Conservation (phyloP, 2,113 vertebrate species). For the Cryptoleucopteryx plumbea region DNA sequence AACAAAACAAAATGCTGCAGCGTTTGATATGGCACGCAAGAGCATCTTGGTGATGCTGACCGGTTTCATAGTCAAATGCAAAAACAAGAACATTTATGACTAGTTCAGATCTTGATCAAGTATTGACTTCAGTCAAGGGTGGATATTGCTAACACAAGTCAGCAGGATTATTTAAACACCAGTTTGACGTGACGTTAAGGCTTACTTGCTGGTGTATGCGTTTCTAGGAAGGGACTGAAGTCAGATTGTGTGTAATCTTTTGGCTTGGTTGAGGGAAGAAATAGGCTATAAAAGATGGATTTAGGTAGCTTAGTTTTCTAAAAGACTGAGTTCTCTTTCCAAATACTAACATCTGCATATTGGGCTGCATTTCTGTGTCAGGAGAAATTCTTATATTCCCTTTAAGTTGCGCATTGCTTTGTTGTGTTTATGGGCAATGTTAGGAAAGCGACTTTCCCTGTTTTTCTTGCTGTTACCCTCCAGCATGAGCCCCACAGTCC, state of each 20-base stretch:
- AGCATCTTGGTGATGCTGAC: fast-evolving
- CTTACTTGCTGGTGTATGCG: fast-evolving
- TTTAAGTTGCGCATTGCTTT: neutral
- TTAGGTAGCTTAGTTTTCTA: neutral
- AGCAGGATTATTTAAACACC: neutral
- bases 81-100: fast-evolving
- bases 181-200: neutral
- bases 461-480: neutral
- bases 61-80: neutral
- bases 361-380: neutral
- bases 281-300: neutral
- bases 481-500: neutral
- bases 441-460: neutral
- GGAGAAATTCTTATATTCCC: neutral
- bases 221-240: neutral
- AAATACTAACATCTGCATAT: too few species aligned
- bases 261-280: neutral
- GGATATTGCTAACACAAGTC: neutral
- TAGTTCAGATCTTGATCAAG: neutral
- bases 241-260: neutral
- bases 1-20: neutral
- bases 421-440: neutral
- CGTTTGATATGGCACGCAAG: fast-evolving
- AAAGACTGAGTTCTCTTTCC: neutral
- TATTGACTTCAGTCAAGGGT: neutral